These are phyloP conservation scores for Sakesphorus luctuosus DNA, from an alignment of 2,113 vertebrate genomes.

Conservation along the genomic window DNA sequence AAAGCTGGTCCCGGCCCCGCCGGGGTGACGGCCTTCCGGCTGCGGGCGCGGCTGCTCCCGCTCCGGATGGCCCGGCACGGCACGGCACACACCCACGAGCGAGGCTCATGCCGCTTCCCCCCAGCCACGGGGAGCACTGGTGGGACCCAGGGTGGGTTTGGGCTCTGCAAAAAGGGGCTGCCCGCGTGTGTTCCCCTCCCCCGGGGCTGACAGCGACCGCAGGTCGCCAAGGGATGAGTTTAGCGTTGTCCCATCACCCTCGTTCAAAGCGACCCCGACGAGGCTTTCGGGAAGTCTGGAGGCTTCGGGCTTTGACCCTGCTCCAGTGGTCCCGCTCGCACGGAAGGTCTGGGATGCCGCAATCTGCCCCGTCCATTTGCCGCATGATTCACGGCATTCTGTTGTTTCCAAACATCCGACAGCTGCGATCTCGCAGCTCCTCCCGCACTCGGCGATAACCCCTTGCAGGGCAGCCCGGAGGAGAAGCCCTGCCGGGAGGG, in stretches of 20 bases:
- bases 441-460: background rate
- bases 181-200: background rate
- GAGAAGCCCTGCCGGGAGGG: background rate
- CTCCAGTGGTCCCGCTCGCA: fast-evolving
- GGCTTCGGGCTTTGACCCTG: background rate
- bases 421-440: background rate
- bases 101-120: background rate
- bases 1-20: too few species aligned
- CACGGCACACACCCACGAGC: background rate
- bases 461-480: background rate
- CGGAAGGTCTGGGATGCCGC: background rate
- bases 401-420: background rate
- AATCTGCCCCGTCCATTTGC: background rate
- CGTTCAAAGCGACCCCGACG: background rate
- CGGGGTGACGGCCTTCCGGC: background rate
- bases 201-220: background rate
- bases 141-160: background rate
- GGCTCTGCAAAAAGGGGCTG: background rate
- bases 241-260: background rate
- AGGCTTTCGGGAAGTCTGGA: background rate
- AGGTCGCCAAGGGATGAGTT: background rate
- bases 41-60: background rate
- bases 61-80: background rate
- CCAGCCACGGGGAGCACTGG: background rate
- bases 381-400: background rate